Conservation (phyloP, 2,888 invertebrate species). For the Yponomeuta plumbellus region DNA sequence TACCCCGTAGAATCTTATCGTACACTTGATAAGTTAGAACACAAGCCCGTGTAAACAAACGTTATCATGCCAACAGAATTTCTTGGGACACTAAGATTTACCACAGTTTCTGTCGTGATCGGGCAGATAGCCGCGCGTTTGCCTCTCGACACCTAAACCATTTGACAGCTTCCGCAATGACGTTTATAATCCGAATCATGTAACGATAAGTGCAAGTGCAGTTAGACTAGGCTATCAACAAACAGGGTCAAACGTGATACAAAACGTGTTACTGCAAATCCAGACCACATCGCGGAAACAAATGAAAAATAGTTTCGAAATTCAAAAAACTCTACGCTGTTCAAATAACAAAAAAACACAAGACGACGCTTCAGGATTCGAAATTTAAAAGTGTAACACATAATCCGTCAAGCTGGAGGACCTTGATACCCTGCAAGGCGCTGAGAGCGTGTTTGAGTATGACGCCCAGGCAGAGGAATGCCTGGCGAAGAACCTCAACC, state of each 20-base stretch:
- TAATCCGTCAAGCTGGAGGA: conserved; percentile 68
- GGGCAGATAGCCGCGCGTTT: neutral
- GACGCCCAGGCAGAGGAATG: conserved; percentile 53
- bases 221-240: neutral
- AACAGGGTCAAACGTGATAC: neutral
- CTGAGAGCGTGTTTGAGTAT: conserved; percentile 54
- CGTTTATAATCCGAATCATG: neutral
- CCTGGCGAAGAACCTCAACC: conserved; percentile 44
- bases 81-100: conserved; percentile 51
- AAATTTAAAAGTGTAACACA: neutral
- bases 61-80: conserved; percentile 67
- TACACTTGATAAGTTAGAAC: conserved; percentile 68
- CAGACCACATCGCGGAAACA: neutral
- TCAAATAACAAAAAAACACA: neutral
- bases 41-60: conserved; percentile 66
- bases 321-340: conserved; percentile 26
- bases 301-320: neutral
- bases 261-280: neutral
- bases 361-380: neutral
- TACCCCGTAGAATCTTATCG: conserved; percentile 63
- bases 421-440: conserved; percentile 56
- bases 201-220: neutral
- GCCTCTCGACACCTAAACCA: conserved; percentile 13
- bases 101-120: conserved; percentile 45
- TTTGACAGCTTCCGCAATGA: neutral